Evolutionary conservation across 2,888 invertebrate species (phyloP).

Genomic region (Oxystoma pomonae): DNA sequence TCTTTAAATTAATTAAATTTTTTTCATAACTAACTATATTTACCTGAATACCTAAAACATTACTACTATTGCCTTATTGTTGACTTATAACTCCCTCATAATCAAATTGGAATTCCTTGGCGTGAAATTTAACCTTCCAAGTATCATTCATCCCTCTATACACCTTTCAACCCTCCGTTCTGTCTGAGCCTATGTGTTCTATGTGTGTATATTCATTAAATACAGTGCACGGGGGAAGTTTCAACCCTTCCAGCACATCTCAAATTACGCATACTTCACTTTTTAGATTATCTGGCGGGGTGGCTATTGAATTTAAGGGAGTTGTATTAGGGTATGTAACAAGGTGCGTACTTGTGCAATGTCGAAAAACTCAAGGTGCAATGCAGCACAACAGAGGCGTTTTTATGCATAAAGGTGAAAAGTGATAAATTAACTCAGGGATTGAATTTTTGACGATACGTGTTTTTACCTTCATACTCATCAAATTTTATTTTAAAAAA

Average conservation of each 20-base stretch:
- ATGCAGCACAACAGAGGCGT: no score
- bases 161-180: background rate
- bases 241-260: slow-evolving; percentile 13
- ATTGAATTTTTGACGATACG: no score
- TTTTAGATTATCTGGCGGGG: slow-evolving; percentile 38
- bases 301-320: slow-evolving; percentile 34
- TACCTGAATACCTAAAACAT: no score
- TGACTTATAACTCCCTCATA: background rate
- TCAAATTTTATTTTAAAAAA: no score
- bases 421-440: no score
- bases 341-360: background rate
- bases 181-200: background rate
- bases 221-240: background rate
- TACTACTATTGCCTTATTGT: background rate
- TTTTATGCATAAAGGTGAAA: no score
- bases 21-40: no score
- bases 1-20: no score
- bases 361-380: no score
- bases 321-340: slow-evolving; percentile 12
- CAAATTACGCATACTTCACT: slow-evolving; percentile 39
- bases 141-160: background rate
- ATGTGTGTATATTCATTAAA: slow-evolving; percentile 1
- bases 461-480: no score
- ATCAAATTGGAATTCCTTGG: background rate
- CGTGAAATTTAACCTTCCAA: background rate